Conservation (phyloP, 2,888 invertebrate species). For the Phlogophora meticulosa region DNA sequence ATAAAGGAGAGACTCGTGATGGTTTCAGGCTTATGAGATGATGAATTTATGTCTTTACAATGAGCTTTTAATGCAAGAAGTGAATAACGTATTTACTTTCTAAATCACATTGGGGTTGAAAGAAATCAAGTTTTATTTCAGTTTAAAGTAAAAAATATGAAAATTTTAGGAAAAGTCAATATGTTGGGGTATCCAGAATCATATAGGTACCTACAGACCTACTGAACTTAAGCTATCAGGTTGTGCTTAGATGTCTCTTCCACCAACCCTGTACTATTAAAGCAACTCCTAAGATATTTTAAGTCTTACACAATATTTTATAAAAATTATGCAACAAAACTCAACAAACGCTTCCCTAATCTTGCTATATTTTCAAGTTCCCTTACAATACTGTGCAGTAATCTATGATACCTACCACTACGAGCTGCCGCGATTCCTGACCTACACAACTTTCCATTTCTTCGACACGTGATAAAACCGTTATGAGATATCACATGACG, state of each 20-base stretch:
- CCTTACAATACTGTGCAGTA: background rate
- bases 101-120: too few relatives aligned
- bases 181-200: too few relatives aligned
- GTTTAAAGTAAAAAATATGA: too few relatives aligned
- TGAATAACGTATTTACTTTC: too few relatives aligned
- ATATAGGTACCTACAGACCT: too few relatives aligned
- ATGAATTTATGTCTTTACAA: background rate
- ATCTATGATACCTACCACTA: constrained; percentile 4
- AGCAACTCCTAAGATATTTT: background rate
- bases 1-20: constrained; percentile 9
- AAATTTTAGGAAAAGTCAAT: too few relatives aligned
- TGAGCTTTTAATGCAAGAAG: too few relatives aligned
- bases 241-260: too few relatives aligned
- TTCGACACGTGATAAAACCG: constrained; percentile 26
- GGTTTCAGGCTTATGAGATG: background rate
- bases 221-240: too few relatives aligned
- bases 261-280: too few relatives aligned
- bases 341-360: background rate
- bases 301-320: background rate
- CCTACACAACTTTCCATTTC: constrained; percentile 40
- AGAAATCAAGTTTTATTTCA: too few relatives aligned
- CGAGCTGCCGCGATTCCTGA: constrained; percentile 27
- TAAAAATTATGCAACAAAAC: too few relatives aligned
- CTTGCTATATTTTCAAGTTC: constrained; percentile 1
- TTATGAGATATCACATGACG: constrained; percentile 20